Evolutionary conservation across 2,888 invertebrate species (phyloP).

Genomic region (Diarsia mendica): DNA sequence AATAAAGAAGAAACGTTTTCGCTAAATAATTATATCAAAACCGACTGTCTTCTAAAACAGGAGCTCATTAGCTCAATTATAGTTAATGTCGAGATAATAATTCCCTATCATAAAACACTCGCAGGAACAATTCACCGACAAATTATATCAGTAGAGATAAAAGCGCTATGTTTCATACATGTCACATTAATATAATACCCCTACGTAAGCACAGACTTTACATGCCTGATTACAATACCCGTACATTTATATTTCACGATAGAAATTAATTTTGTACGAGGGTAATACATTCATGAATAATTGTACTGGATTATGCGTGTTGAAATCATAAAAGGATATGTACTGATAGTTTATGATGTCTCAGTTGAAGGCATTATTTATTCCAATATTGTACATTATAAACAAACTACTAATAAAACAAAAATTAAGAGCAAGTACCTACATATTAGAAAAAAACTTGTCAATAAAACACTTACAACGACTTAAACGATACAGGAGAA

Average conservation of each 20-base stretch:
- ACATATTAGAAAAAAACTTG: too few species aligned
- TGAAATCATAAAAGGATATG: not conserved
- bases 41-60: not conserved
- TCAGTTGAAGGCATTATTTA: not conserved
- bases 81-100: conserved; percentile 45
- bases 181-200: conserved; percentile 66
- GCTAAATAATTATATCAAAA: not conserved
- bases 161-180: conserved; percentile 62
- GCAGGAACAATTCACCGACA: conserved; percentile 47
- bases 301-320: conserved; percentile 1
- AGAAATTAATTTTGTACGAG: conserved; percentile 57
- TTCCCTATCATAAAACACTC: conserved; percentile 41
- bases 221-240: conserved; percentile 61
- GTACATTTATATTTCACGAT: conserved; percentile 52
- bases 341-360: not conserved
- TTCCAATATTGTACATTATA: too few species aligned
- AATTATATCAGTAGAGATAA: conserved; percentile 62
- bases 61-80: not conserved
- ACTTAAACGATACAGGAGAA: too few species aligned
- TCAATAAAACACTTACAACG: too few species aligned
- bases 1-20: not conserved
- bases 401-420: too few species aligned
- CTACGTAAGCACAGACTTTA: conserved; percentile 56
- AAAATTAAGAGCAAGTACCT: too few species aligned
- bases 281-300: conserved; percentile 26